A percentile compares a stretch with the other conserved stretches of the same genome.
Evolutionary conservation across 2,113 vertebrate genomes (phyloP).

Genomic region (Pluvianellus socialis): DNA sequence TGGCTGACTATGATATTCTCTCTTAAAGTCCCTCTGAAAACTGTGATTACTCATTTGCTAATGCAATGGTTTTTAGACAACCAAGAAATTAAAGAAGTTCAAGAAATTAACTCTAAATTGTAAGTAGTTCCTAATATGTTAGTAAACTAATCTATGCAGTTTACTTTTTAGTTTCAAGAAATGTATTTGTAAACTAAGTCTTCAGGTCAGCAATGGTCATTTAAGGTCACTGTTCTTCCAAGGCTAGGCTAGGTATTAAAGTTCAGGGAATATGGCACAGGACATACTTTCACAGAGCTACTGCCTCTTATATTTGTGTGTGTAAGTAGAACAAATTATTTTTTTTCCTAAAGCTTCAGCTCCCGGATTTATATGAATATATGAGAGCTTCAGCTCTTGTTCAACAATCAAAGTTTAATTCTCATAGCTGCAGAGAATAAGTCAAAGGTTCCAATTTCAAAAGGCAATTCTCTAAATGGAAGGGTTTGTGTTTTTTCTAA

Average conservation of each 20-base stretch:
- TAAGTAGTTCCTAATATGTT: background rate
- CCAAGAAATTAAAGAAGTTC: too few species aligned
- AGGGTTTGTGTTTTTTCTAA: background rate
- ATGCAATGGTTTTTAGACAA: background rate
- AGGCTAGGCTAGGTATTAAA: background rate
- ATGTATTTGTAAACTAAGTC: background rate
- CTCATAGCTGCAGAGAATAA: background rate
- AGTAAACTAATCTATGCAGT: background rate
- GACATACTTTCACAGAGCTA: background rate
- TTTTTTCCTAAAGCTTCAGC: background rate
- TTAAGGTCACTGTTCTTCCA: background rate
- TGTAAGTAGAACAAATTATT: background rate
- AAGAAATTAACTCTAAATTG: background rate
- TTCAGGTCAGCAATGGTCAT: background rate
- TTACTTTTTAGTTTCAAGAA: slow-evolving; percentile 1
- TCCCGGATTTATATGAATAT: background rate
- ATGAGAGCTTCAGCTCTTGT: background rate
- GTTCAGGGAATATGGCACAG: background rate
- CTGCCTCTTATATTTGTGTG: background rate
- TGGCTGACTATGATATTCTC: background rate
- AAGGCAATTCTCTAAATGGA: background rate
- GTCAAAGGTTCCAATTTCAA: background rate
- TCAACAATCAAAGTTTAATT: background rate
- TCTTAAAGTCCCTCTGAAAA: slow-evolving; percentile 4
- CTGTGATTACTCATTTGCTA: slow-evolving; percentile 40